Base-by-base conservation (phyloP, 2,888 invertebrate genomes). In the Elgonia sp. region DNA sequence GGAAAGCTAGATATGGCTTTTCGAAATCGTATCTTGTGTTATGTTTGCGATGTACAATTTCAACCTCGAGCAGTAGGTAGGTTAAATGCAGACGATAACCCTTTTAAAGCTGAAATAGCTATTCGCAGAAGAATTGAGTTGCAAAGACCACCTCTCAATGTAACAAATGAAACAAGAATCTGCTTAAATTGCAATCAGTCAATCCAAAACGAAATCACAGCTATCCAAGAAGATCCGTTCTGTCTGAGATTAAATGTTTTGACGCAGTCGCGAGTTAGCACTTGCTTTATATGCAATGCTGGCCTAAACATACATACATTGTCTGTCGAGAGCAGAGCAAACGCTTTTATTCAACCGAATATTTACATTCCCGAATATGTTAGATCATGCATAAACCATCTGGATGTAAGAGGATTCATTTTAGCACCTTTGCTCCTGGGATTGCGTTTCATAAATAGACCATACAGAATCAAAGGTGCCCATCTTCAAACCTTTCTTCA, bases 131-230 rank as follows among this genome's bases (percentile, higher is more conserved):
- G 65, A 55, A 10, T 0, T n/a, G 67, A 21, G 21, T 67, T 67
- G 20, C 12, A 21, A 20, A 79, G 67, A 29, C 79, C 69, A 62
- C 9, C 60, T 70, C 21, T 88, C 1, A 62, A 73, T 12, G 65
- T 82, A 3, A 85, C 72, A 10, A 7, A 80, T 81, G 37, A 29
- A 20, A 88, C 88, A n/a, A 21, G 86, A 65, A 53, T 89, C 55
- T 89, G 88, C 39, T 40, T 70, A 8, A 89, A 88, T 62, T 90
- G 89, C 50, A 90, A 88, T 77, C 83, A 46, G n/a, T 86, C 65
- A 1, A 72, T 90, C 60, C 21, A 4, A 60, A 75, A 86, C 10
- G 80, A 89, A 76, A 87, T 89, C 39, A 8, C 4, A 39, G 75
- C 29, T 3, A 76, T 84, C 9, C 82, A 89, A 86, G 21, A 62